Percentiles rank a stretch among this genome's conserved stretches.
These are phyloP conservation scores for Antitype chi DNA, from an alignment of 2,888 invertebrate species.

Conservation along the genomic window DNA sequence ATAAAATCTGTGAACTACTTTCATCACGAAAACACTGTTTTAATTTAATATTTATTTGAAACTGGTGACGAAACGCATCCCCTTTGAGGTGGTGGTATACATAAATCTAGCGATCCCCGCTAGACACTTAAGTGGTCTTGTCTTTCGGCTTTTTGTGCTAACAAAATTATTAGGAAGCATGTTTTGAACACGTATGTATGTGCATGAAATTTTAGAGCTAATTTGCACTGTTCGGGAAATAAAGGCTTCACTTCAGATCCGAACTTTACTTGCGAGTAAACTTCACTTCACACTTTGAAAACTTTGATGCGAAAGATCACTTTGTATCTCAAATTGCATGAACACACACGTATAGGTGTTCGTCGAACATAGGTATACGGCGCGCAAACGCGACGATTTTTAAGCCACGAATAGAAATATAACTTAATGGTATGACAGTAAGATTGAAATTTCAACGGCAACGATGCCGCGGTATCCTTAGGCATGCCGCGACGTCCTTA, in stretches of 20 bases:
- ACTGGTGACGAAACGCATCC: slow-evolving; percentile 43
- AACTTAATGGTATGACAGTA: too few relatives aligned
- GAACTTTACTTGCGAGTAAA: slow-evolving; percentile 9
- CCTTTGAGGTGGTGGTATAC: slow-evolving; percentile 48
- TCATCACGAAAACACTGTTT: not conserved
- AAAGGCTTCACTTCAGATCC: slow-evolving; percentile 7
- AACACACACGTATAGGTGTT: not conserved
- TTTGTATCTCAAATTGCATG: not conserved
- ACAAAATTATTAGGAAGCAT: slow-evolving; percentile 60
- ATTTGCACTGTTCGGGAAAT: slow-evolving; percentile 26
- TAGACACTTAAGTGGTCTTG: slow-evolving; percentile 53
- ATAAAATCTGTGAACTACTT: not conserved
- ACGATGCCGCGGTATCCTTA: too few relatives aligned
- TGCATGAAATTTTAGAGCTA: slow-evolving; percentile 29
- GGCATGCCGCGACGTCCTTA: too few relatives aligned
- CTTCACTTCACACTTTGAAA: not conserved
- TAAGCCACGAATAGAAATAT: too few relatives aligned
- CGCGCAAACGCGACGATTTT: not conserved
- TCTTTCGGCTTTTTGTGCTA: slow-evolving; percentile 58
- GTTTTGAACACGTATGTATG: slow-evolving; percentile 44
- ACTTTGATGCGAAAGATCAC: not conserved
- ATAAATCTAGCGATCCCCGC: slow-evolving; percentile 41
- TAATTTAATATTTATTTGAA: not conserved
- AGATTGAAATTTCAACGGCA: too few relatives aligned
- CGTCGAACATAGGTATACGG: not conserved